Evolutionary conservation across 1,140 invertebrate genomes (phyloP), one percentile per base, ranked within the genome.

Genomic region (Bicyclus anynana): DNA sequence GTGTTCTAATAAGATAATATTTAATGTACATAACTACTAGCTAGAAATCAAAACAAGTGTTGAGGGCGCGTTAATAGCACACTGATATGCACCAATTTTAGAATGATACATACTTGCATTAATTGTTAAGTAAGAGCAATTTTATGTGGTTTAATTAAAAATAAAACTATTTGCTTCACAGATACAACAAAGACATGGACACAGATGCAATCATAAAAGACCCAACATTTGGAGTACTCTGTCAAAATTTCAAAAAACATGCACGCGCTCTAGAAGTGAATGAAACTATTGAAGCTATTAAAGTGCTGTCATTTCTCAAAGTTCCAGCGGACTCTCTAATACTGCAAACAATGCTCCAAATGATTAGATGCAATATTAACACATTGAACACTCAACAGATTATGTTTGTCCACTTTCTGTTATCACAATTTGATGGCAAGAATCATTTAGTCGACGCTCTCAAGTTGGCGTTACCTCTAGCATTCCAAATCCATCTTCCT

Each of bases 401-500:
- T 44, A 90, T 91, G 48, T 92, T 92, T 71, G 47, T 93, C 13
- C 81, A 92, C 64, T 92, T 90, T 72, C 57, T 93, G 20, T 66
- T 94, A 1, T 47, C 60, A 1, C 74, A 73, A 47, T 80, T 77
- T 48, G 70, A 83, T 1, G 51, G 33, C 2, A 78, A 77, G 9
- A 90, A 90, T 33, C 91, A 92, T 62, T 74, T 94, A 13, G 82
- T 90, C 0, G 89, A 92, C 47, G 92, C 92, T 2, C 62, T 94
- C 4, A 82, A 87, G 59, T 74, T 91, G 6, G 93, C 93, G 4
- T 56, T 94, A 14, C 92, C 92, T 0, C 68, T 92, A 12, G 90
- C 92, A 1, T 93, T 93, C 72, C 90, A 93, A 72, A 86, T 90
- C 3, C 89, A 92, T 57, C 46, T 93, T 9, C 75, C 87, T 10